Evolutionary conservation across 2,797 vertebrate species (phyloP), one percentile per base, ranked within the genome.

Genomic region (Bucorvus abyssinicus): DNA sequence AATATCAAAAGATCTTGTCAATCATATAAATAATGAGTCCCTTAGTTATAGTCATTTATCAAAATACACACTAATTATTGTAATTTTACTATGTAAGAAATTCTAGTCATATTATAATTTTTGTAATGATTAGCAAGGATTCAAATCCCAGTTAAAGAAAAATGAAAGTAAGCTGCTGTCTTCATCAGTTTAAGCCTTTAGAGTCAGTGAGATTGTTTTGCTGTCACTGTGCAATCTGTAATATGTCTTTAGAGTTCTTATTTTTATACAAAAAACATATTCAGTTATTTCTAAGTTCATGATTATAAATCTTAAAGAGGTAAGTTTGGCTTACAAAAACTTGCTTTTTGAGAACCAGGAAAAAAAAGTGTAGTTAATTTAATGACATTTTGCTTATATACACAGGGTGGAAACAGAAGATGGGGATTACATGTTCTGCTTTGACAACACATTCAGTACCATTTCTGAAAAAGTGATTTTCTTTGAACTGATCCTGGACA

Each of bases 391-490:
- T 91, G 29, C 40, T 92, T 93, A 27, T 80, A 70, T 64, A n/a
- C 36, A 38, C 97, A 99, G 99, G 29, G 93, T 99, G 70, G 99
- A 99, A 97, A 99, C 99, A 1, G 98, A 99, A 94, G 98, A 99
- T 24, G 99, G 99, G 59, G 99, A 99, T 98, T 99, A 99, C 97
- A 99, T 99, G 99, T 99, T 99, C 97, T 99, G 99, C 97, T 99
- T 99, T 87, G 99, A 99, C 97, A 99, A 99, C 98, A 98, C 98
- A 7, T 99, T 99, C 97, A 99, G 99, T 90, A 95, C 98, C 5
- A 97, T 99, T 94, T 99, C 99, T 4, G 99, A 99, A 96, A 99
- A 99, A 97, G 98, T 99, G 27, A 98, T 99, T 97, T 99, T 99
- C 98, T 99, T 99, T 91, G 99, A 99, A 97, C 94, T 99, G 97